Evolutionary conservation across 2,888 invertebrate genomes (phyloP).

Genomic region (Polia nebulosa): DNA sequence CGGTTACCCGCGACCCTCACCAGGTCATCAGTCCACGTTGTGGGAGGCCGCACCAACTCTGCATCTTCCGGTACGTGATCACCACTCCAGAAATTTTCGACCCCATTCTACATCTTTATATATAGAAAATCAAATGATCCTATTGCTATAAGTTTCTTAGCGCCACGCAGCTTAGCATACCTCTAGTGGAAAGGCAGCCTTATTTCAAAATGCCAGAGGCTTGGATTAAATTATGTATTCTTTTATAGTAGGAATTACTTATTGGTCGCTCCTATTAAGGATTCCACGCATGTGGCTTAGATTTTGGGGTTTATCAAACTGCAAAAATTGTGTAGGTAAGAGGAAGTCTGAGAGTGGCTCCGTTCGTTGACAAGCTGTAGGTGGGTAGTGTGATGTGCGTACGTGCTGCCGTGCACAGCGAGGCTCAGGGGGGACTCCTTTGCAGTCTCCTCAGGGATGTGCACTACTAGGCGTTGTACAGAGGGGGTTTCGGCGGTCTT

Average conservation of each 20-base stretch:
- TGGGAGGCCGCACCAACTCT: too few relatives aligned
- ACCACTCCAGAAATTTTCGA: too few relatives aligned
- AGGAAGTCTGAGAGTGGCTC: not conserved
- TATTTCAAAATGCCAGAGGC: slow-evolving; percentile 24
- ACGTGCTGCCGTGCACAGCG: too few relatives aligned
- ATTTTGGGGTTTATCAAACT: not conserved
- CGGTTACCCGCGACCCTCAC: too few relatives aligned
- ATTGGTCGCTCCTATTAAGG: slow-evolving; percentile 1
- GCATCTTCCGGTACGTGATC: too few relatives aligned
- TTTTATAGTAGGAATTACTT: slow-evolving; percentile 30
- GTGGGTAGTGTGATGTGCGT: too few relatives aligned
- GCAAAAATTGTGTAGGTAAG: not conserved
- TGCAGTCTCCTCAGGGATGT: too few relatives aligned
- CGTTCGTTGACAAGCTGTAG: not conserved
- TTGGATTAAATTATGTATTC: slow-evolving; percentile 35
- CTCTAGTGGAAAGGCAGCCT: not conserved
- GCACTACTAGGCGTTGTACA: too few relatives aligned
- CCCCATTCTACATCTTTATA: too few relatives aligned
- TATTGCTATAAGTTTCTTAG: not conserved
- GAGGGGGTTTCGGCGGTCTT: too few relatives aligned
- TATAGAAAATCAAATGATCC: not conserved
- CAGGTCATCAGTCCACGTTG: too few relatives aligned
- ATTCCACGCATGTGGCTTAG: not conserved
- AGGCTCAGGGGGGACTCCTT: too few relatives aligned
- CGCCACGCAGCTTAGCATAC: not conserved